These are phyloP conservation scores for Penaeus japonicus DNA, from an alignment of 1,140 invertebrate genomes.

Conservation along the genomic window DNA sequence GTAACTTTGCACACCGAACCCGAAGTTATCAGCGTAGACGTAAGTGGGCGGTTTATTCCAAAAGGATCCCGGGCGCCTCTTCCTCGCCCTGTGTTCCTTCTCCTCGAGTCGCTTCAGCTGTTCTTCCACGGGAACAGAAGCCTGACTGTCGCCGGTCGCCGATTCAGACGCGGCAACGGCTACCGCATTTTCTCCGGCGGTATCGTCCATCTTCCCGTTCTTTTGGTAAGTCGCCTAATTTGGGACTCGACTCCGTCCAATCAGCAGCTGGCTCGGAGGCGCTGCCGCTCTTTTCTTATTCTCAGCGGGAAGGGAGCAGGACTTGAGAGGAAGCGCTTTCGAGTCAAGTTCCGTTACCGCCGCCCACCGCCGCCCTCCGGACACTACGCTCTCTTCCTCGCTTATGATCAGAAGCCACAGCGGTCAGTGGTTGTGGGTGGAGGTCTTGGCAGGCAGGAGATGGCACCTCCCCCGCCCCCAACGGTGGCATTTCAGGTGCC, in stretches of 20 bases:
- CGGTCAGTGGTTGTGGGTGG: slow-evolving; percentile 35
- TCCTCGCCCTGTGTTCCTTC: slow-evolving; percentile 58
- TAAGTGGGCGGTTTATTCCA: slow-evolving; percentile 70
- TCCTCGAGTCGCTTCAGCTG: slow-evolving; percentile 42
- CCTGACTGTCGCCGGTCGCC: neutral
- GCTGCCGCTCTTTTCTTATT: neutral
- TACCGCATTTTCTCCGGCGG: neutral
- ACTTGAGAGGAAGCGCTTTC: neutral
- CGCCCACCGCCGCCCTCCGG: slow-evolving; percentile 21
- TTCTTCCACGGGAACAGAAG: neutral
- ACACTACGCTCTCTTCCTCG: slow-evolving; percentile 1
- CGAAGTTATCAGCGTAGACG: slow-evolving; percentile 81
- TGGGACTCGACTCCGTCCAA: neutral
- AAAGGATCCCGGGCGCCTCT: slow-evolving; percentile 55
- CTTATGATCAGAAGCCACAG: slow-evolving; percentile 19
- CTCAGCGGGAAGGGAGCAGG: neutral
- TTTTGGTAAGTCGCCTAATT: neutral
- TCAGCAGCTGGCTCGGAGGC: neutral
- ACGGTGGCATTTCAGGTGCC: slow-evolving; percentile 10
- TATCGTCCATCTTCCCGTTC: neutral
- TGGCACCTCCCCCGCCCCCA: neutral
- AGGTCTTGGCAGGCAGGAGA: slow-evolving; percentile 21
- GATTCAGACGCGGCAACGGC: neutral
- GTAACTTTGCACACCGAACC: slow-evolving; percentile 80
- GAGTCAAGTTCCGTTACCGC: neutral